Conservation (phyloP, 2,113 vertebrate species). For the Polypterus bichir region DNA sequence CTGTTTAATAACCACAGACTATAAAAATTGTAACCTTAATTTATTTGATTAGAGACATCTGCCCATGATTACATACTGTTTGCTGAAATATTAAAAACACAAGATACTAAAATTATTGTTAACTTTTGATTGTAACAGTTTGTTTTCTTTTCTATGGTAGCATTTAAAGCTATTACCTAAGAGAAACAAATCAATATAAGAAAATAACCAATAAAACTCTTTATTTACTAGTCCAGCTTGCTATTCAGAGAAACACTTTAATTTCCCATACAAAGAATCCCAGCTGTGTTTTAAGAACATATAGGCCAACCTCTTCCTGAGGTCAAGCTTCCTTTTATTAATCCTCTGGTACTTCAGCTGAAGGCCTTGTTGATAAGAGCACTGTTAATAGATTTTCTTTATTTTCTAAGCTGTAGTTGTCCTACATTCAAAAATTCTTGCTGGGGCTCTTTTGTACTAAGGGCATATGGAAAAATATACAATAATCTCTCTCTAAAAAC, state of each 20-base stretch:
- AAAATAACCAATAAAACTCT: slow-evolving; percentile 28
- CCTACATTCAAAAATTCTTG: slow-evolving; percentile 49
- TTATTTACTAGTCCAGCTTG: slow-evolving; percentile 23
- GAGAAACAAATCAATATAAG: slow-evolving; percentile 17
- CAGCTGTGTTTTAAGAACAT: slow-evolving; percentile 49
- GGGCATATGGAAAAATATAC: slow-evolving; percentile 22
- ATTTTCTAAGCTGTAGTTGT: slow-evolving; percentile 53
- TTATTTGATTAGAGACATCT: no score
- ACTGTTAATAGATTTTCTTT: slow-evolving; percentile 71
- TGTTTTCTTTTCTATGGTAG: slow-evolving; percentile 2
- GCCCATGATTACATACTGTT: no score
- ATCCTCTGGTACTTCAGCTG: slow-evolving; percentile 60
- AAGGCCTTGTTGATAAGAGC: slow-evolving; percentile 70
- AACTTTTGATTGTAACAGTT: no score
- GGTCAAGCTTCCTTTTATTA: slow-evolving; percentile 61
- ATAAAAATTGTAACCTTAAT: no score
- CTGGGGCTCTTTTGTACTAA: slow-evolving; percentile 42
- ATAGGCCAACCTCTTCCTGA: slow-evolving; percentile 39
- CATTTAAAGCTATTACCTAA: slow-evolving; percentile 8
- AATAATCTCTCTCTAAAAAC: slow-evolving; percentile 46
- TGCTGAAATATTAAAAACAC: no score
- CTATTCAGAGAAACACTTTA: slow-evolving; percentile 52
- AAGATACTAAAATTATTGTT: no score
- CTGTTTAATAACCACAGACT: no score
- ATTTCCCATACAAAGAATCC: slow-evolving; percentile 54